Evolutionary conservation across 1,140 invertebrate genomes (phyloP), one percentile per base, ranked within the genome.

Genomic region (Drosophila oshimai): DNA sequence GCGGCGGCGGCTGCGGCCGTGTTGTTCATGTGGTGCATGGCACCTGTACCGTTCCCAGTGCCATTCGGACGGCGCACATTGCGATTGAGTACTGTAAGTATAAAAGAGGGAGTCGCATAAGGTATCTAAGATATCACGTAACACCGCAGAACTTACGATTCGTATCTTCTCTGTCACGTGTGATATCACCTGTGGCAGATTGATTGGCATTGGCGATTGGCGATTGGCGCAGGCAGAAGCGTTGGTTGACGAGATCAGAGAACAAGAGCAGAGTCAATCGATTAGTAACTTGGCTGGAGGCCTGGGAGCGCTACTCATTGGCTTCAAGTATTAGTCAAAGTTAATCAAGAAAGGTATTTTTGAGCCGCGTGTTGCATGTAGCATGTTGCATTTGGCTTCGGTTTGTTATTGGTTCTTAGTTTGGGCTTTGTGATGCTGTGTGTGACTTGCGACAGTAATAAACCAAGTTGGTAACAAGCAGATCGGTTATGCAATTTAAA

Each of bases 21-120:
- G 18, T 86, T 94, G 88, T 94, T 95, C 91, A 94, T 93, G 79
- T 95, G 93, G 93, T 92, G 74, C 92, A 94, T 45, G 93, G 60
- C 92, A 69, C 93, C 93, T 7, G 81, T 77, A 68, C 94, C 94
- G 74, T 93, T 95, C 84, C 93, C 95, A 41, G 89, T 90, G 29
- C 86, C 87, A 46, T 90, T 89, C 33, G 89, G 87, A 31, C 87
- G 87, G 57, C 95, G 93, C 84, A 95, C 94, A 90, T 96, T 96
- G 65, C 95, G 92, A 86, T 94, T 94, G 80, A 94, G 93, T 87
- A 94, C 94, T 94, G 91, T 39, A 92, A 91, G 20, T 6, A 41
- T 6, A 41, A 17, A 10, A 12, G 7, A 3, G 13, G 34, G 24
- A 31, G 15, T 12, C 13, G n/a, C 12, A 36, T 33, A 17, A 13